Conservation (phyloP, 2,113 vertebrate genomes). For the Perognathus longimembris region DNA sequence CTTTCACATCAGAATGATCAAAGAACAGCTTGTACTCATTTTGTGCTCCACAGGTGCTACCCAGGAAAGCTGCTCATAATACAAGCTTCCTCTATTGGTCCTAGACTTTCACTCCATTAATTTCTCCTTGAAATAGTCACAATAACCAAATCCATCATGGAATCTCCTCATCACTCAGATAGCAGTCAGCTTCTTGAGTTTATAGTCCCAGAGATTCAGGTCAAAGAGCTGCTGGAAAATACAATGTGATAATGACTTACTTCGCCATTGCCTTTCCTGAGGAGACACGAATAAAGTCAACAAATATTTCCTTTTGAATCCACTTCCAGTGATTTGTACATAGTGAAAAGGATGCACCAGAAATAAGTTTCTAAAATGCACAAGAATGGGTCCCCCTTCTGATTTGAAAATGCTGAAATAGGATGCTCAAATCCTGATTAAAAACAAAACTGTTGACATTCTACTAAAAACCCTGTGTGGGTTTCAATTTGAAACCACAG, state of each 20-base stretch:
- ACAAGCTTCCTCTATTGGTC: background rate
- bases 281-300: constrained; percentile 66
- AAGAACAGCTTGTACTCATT: constrained; percentile 50
- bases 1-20: background rate
- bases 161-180: constrained; percentile 40
- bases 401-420: constrained; percentile 5
- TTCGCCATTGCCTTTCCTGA: constrained; percentile 74
- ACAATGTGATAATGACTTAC: constrained; percentile 72
- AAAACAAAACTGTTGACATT: background rate
- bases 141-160: background rate
- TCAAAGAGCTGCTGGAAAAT: constrained; percentile 70
- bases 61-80: background rate
- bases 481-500: background rate
- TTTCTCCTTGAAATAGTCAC: constrained; percentile 31
- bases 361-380: background rate
- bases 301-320: constrained; percentile 73
- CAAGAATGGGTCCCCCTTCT: background rate
- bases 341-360: background rate
- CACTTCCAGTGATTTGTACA: constrained; percentile 43
- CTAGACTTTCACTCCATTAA: constrained; percentile 18
- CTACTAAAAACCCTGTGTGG: background rate
- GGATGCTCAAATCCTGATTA: background rate
- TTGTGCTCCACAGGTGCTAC: background rate
- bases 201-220: constrained; percentile 50
- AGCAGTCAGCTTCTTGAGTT: constrained; percentile 64